phyloP scores from a whole-genome alignment of 2,888 invertebrate genomes.

The Limnephilus rhombicus region DNA sequence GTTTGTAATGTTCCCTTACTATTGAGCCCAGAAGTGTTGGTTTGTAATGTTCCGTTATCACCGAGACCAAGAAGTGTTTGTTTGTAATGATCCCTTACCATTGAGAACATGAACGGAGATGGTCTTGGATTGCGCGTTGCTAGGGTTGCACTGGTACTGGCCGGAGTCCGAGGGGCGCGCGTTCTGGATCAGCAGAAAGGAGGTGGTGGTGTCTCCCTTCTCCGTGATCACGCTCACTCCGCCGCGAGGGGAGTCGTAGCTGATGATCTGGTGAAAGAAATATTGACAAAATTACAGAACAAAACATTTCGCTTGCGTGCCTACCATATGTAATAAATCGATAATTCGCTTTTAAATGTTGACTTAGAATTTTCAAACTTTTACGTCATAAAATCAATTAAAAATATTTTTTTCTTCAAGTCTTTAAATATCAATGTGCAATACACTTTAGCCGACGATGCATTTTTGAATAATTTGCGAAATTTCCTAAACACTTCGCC shows the following conservation, averaged over 20 bases:
- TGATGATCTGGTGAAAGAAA: slow-evolving; percentile 78
- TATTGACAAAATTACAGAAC: background rate
- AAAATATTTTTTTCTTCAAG: too few species aligned
- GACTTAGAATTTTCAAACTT: too few species aligned
- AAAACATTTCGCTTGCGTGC: background rate
- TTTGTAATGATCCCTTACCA: slow-evolving; percentile 76
- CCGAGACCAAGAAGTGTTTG: background rate
- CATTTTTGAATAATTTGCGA: too few species aligned
- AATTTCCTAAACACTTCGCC: too few species aligned
- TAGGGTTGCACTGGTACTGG: slow-evolving; percentile 88
- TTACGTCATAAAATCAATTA: too few species aligned
- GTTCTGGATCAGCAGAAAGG: slow-evolving; percentile 86
- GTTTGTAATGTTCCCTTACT: background rate
- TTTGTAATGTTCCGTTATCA: background rate
- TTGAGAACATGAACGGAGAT: slow-evolving; percentile 89
- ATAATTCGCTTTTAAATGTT: too few species aligned
- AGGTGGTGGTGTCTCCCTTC: slow-evolving; percentile 87
- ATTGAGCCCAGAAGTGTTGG: background rate
- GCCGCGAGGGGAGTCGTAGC: slow-evolving; percentile 86
- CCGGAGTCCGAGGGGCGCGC: slow-evolving; percentile 86
- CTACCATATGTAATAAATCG: too few species aligned
- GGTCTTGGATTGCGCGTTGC: slow-evolving; percentile 87
- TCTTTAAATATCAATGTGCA: too few species aligned
- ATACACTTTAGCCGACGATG: too few species aligned
- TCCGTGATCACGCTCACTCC: slow-evolving; percentile 88